Base-by-base conservation (phyloP, 2,888 invertebrate species). In the Fragum sueziense region DNA sequence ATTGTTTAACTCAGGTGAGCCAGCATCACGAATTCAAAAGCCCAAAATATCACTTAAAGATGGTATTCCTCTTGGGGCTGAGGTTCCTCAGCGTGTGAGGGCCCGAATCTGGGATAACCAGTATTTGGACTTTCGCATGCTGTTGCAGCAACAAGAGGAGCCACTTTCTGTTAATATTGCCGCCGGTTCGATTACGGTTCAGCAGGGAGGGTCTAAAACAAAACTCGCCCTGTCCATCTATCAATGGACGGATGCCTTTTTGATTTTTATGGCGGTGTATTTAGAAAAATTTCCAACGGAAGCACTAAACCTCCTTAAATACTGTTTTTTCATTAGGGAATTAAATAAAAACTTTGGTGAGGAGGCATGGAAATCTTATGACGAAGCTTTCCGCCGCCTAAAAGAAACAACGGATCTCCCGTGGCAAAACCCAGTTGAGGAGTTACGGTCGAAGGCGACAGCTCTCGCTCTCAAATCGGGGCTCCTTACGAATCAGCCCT, bases 221-320 rank as follows among this genome's bases (percentile, higher is more conserved):
- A 59, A 59, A 59, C 6, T n/a, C 4, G 3, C 27, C 27, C 57
- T 59, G 3, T 27, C 57, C 17, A 27, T 59, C 7, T 7, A 59
- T 59, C 57, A 59, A 25, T 59, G 57, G 57, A 59, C 29, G 7
- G 57, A 59, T 59, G 57, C 57, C 6, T 59, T 59, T 27, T 17
- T 59, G 7, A 22, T 59, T 11, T 59, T 22, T 27, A 59, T 59
- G 27, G 25, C 27, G 3, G 29, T 59, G 3, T 59, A 59, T 17
- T 9, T 27, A 27, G 57, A 59, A 59, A 59, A 59, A 59, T 17
- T 7, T 59, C 25, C 25, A 6, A 9, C 9, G 22, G 22, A 59
- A 7, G 57, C 29, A 11, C 57, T 6, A 6, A 3, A 59, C 27
- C 29, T 59, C 3, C 7, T 59, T 3, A 59, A 59, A 25, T 59